Base-by-base conservation (phyloP, 2,113 vertebrate species). In the Malurus melanocephalus region DNA sequence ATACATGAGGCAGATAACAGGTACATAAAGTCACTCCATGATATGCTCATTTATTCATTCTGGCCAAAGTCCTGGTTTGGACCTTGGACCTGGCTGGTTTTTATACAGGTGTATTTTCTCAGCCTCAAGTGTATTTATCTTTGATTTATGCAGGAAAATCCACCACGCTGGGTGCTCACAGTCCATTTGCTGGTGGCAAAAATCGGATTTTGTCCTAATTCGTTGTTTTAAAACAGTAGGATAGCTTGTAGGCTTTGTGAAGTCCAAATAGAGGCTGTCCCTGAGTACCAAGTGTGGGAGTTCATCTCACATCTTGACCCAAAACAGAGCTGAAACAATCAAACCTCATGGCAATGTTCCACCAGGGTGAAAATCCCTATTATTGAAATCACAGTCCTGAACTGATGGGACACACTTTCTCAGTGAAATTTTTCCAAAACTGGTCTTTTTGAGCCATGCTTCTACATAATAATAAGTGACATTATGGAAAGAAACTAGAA, bases 371-470 rank as follows among this genome's bases (percentile, higher is more conserved):
- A 93, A 81, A 79, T 69, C 26, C 19, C 8, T 33, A 19, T 22
- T 10, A 33, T 52, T 35, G 6, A 28, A 84, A 74, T 35, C 28
- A 48, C 23, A 56, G 30, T 21, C 9, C 20, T 22, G 35, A 27
- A 43, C 18, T 35, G 22, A 61, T 11, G 9, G 1, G 2, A 40
- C 7, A 55, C 1, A 0, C 0, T 48, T 69, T 69, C 35, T 10
- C 4, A 2, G 15, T 15, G 7, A 51, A 9, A 28, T n/a, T 74
- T 35, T 69, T 77, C 7, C 12, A 71, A 40, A 53, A n/a, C 1
- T 32, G 0, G 0, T 60, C 3, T 46, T 80, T 65, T 52, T 53
- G 7, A 77, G 5, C 7, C 32, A 17, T 21, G 4, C 1, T 62
- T 69, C 18, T 56, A 16, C 7, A 17, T 21, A 49, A 8, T 42